phyloP scores from a whole-genome alignment of 2,797 vertebrate species.

The Adrianichthys oophorus region DNA sequence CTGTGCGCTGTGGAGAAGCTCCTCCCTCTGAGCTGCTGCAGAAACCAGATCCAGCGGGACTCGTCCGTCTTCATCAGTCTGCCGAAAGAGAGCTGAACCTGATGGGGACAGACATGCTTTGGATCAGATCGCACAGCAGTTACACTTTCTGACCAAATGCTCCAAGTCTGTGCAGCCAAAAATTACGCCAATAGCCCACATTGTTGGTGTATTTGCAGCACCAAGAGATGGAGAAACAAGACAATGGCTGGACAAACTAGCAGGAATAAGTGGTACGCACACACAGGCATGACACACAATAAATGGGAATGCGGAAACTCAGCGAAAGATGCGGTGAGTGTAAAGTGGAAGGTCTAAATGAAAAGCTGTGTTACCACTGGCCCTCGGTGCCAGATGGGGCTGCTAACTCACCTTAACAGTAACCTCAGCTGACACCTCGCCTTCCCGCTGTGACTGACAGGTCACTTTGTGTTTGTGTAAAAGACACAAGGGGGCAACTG shows the following conservation, averaged over 20 bases:
- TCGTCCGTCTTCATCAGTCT: slow-evolving; percentile 73
- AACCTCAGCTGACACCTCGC: slow-evolving; percentile 65
- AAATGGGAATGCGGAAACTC: slow-evolving; percentile 8
- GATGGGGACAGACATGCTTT: slow-evolving; percentile 45
- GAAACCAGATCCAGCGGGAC: slow-evolving; percentile 83
- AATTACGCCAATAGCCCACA: not conserved
- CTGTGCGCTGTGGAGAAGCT: slow-evolving; percentile 78
- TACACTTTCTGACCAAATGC: not conserved
- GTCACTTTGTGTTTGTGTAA: slow-evolving; percentile 53
- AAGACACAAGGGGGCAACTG: slow-evolving; percentile 42
- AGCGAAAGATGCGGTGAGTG: slow-evolving; percentile 10
- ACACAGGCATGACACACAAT: slow-evolving; percentile 16
- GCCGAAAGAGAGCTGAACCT: slow-evolving; percentile 86
- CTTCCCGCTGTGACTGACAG: slow-evolving; percentile 52
- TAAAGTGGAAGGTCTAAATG: slow-evolving; percentile 37
- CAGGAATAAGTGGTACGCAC: slow-evolving; percentile 32
- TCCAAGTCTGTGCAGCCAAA: not conserved
- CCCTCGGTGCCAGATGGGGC: slow-evolving; percentile 44
- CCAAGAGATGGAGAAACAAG: slow-evolving; percentile 50
- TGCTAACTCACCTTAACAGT: slow-evolving; percentile 62
- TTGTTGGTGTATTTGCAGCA: slow-evolving; percentile 3
- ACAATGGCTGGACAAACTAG: slow-evolving; percentile 46
- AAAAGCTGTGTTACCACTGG: slow-evolving; percentile 63
- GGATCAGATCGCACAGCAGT: slow-evolving; percentile 12
- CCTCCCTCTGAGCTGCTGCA: slow-evolving; percentile 69